Conservation (phyloP, 1,140 invertebrate species). For the Diorhabda elongata region DNA sequence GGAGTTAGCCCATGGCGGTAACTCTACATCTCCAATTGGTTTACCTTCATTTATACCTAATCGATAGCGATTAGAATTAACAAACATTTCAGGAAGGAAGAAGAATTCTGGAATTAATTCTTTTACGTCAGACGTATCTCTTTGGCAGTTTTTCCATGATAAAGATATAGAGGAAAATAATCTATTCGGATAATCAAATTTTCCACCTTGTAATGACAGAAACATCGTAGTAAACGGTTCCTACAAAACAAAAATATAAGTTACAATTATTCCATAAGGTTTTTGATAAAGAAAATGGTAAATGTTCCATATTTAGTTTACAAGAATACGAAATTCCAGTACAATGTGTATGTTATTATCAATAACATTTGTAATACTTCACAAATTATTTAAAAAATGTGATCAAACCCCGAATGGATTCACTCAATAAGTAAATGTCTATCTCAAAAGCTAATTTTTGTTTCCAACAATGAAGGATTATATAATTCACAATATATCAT, state of each 20-base stretch:
- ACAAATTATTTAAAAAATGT: no score
- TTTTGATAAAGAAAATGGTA: no score
- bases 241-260: slow-evolving; percentile 17
- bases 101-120: slow-evolving; percentile 98
- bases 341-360: no score
- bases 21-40: slow-evolving; percentile 77
- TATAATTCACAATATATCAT: no score
- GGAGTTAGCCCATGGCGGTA: slow-evolving; percentile 94
- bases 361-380: no score
- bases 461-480: no score
- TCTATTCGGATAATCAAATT: slow-evolving; percentile 97
- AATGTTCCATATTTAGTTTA: no score
- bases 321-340: no score
- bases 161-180: slow-evolving; percentile 90
- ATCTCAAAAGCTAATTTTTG: no score
- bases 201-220: slow-evolving; percentile 94
- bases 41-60: slow-evolving; percentile 82
- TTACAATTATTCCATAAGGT: no score
- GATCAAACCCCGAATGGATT: no score
- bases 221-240: slow-evolving; percentile 99
- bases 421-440: no score
- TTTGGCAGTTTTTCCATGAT: slow-evolving; percentile 97
- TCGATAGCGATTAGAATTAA: slow-evolving; percentile 83
- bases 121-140: slow-evolving; percentile 98
- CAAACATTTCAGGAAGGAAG: slow-evolving; percentile 98